These are phyloP conservation scores for Hippasteria phrygiana DNA, from an alignment of 53 echinoderm and acorn worm genomes.

Conservation along the genomic window DNA sequence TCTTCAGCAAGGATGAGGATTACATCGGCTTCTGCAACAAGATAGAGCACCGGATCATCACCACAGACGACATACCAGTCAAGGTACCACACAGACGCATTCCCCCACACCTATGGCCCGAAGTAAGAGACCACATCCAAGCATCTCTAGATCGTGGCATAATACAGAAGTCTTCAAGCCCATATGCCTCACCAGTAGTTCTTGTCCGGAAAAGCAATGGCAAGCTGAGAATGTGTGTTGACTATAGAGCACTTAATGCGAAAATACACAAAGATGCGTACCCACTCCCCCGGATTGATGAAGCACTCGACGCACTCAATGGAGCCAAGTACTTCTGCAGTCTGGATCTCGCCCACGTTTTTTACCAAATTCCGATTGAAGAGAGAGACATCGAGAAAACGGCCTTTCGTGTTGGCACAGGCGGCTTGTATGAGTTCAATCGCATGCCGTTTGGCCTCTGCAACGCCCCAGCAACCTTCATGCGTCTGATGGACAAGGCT, in stretches of 20 bases:
- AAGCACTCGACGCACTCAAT: constrained; percentile 58
- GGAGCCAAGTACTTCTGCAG: constrained; percentile 64
- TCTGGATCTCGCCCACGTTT: constrained; percentile 62
- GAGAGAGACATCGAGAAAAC: constrained; percentile 66
- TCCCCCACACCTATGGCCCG: constrained; percentile 80
- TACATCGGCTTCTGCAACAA: too few relatives aligned
- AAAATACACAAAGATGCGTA: too few relatives aligned
- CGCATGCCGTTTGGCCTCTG: constrained; percentile 77
- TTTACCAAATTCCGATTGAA: constrained; percentile 49
- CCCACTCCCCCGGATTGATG: too few relatives aligned
- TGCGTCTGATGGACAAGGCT: constrained; percentile 78
- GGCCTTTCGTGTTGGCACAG: constrained; percentile 79
- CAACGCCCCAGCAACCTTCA: constrained; percentile 74
- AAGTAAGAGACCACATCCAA: constrained; percentile 59
- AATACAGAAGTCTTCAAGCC: too few relatives aligned
- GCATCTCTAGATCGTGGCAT: background rate
- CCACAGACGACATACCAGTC: constrained; percentile 29
- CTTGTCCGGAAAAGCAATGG: constrained; percentile 52
- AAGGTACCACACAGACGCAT: constrained; percentile 67
- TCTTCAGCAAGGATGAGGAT: constrained; percentile 54
- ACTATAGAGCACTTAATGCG: too few relatives aligned
- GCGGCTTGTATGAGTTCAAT: constrained; percentile 77
- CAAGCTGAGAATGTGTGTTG: constrained; percentile 62
- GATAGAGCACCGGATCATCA: constrained; percentile 54
- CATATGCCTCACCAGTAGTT: too few relatives aligned